A percentile compares a stretch with the other conserved stretches of the same genome.
These are phyloP conservation scores for Bucorvus abyssinicus DNA, from an alignment of 2,797 vertebrate genomes.

Conservation along the genomic window DNA sequence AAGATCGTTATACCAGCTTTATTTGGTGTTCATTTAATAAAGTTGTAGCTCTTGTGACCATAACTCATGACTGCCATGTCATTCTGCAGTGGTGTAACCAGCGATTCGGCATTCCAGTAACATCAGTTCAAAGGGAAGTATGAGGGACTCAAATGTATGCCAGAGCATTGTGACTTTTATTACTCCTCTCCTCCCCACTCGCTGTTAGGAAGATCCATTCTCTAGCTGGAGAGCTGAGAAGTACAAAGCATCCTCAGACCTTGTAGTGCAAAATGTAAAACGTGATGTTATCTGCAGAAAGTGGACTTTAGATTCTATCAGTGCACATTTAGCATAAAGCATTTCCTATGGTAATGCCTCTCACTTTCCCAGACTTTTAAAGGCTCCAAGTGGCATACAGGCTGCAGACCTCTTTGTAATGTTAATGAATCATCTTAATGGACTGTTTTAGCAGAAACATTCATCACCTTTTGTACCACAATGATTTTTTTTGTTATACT, in stretches of 20 bases:
- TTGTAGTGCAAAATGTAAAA: constrained; percentile 68
- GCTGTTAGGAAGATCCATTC: constrained; percentile 36
- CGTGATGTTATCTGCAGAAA: constrained; percentile 68
- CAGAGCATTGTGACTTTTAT: constrained; percentile 59
- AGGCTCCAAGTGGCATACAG: constrained; percentile 62
- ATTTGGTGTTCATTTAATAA: constrained; percentile 66
- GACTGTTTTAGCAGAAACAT: constrained; percentile 71
- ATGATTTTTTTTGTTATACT: constrained; percentile 70
- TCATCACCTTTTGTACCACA: constrained; percentile 74
- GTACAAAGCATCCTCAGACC: constrained; percentile 57
- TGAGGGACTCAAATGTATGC: background rate
- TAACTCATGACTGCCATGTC: constrained; percentile 53
- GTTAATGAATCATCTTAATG: constrained; percentile 78
- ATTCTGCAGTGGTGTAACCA: constrained; percentile 41
- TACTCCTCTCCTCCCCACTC: constrained; percentile 34
- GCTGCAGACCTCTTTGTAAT: constrained; percentile 64
- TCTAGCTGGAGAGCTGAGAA: constrained; percentile 26
- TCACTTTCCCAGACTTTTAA: constrained; percentile 56
- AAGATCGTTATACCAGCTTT: constrained; percentile 44
- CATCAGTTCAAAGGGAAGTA: constrained; percentile 59
- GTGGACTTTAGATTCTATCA: constrained; percentile 69
- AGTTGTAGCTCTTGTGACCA: constrained; percentile 31
- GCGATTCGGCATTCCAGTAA: constrained; percentile 55
- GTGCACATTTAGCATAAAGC: constrained; percentile 55
- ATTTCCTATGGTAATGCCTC: constrained; percentile 61